Evolutionary conservation across 1,140 invertebrate species (phyloP).

Genomic region (Dreissena rostriformis): DNA sequence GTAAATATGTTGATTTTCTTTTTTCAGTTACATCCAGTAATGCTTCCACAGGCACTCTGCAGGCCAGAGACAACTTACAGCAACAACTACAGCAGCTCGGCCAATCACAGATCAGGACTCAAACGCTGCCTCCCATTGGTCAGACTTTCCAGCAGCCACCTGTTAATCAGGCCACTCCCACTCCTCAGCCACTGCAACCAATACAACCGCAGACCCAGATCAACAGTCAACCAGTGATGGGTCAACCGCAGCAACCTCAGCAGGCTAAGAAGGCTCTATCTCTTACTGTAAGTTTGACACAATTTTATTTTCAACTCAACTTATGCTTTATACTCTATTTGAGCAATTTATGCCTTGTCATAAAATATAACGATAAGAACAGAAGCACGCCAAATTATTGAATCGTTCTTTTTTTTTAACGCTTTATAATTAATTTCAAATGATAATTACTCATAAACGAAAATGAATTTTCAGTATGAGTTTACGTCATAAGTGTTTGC

Average conservation of each 20-base stretch:
- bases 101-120: conserved; percentile 70
- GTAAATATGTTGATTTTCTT: too few relatives aligned
- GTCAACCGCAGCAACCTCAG: conserved; percentile 54
- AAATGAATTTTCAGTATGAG: too few relatives aligned
- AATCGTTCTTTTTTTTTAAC: too few relatives aligned
- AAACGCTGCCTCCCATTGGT: conserved; percentile 56
- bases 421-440: too few relatives aligned
- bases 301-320: background rate
- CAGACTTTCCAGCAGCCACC: conserved; percentile 74
- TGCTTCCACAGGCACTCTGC: conserved; percentile 63
- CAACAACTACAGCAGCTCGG: conserved; percentile 77
- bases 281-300: conserved; percentile 86
- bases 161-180: conserved; percentile 28
- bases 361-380: too few relatives aligned
- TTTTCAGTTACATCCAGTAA: too few relatives aligned
- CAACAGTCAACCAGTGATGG: conserved; percentile 50
- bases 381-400: too few relatives aligned
- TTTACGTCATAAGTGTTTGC: too few relatives aligned
- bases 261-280: conserved; percentile 86
- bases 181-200: conserved; percentile 49
- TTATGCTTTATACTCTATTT: too few relatives aligned
- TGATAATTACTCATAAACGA: too few relatives aligned
- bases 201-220: conserved; percentile 42
- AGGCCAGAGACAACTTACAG: conserved; percentile 76
- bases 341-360: too few relatives aligned